Percentiles rank a stretch among this genome's conserved stretches.
These are phyloP conservation scores for Spilarctia lutea DNA, from an alignment of 2,888 invertebrate species.

Conservation along the genomic window DNA sequence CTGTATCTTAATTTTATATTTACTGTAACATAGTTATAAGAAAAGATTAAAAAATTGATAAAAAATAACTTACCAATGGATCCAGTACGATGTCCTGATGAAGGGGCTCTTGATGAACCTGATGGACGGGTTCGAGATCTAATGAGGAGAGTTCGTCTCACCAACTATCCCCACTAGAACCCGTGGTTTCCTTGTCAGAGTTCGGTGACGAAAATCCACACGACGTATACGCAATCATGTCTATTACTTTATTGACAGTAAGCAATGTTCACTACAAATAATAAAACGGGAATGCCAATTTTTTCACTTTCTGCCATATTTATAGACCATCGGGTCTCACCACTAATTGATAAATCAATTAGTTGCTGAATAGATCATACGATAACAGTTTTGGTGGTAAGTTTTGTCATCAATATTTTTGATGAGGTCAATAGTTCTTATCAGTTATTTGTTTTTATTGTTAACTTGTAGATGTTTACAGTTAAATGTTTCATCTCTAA, in stretches of 20 bases:
- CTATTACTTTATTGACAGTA: slow-evolving; percentile 1
- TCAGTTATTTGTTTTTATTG: no score
- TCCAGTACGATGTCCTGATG: slow-evolving; percentile 33
- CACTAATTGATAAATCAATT: no score
- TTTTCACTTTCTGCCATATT: slow-evolving; percentile 54
- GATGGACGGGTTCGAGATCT: no score
- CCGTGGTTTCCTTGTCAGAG: slow-evolving; percentile 28
- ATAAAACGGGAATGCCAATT: slow-evolving; percentile 55
- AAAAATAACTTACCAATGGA: slow-evolving; percentile 53
- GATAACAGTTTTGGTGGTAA: neutral
- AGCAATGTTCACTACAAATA: slow-evolving; percentile 58
- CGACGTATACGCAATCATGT: slow-evolving; percentile 48
- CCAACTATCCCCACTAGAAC: no score
- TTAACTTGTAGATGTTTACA: no score
- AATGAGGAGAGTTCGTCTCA: no score
- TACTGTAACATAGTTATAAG: no score
- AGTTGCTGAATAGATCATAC: slow-evolving; percentile 30
- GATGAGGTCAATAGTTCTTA: no score
- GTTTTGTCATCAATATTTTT: no score
- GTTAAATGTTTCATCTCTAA: no score
- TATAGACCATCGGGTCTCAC: slow-evolving; percentile 64
- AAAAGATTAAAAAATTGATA: slow-evolving; percentile 8
- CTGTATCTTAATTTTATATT: no score
- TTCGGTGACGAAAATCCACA: slow-evolving; percentile 28
- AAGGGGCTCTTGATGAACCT: slow-evolving; percentile 52